These are phyloP conservation scores for Hoplostethus mediterraneus DNA, from an alignment of 2,797 vertebrate genomes.

Conservation along the genomic window DNA sequence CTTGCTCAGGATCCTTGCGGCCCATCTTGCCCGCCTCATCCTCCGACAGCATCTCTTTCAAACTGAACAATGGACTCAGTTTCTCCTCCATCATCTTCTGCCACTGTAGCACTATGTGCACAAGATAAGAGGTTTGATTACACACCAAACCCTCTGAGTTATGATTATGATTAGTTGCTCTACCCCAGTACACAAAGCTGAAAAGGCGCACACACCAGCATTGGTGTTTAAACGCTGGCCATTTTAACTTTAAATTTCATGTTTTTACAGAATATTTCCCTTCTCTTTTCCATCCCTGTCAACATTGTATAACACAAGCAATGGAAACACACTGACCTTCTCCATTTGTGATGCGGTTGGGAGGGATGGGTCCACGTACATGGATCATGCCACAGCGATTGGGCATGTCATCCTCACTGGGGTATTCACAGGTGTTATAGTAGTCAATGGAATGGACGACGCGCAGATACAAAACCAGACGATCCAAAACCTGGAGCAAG, in stretches of 20 bases:
- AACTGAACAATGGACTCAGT: slow-evolving; percentile 86
- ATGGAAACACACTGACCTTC: slow-evolving; percentile 82
- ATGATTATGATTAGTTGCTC: too few relatives aligned
- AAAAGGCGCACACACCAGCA: neutral
- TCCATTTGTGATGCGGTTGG: slow-evolving; percentile 91
- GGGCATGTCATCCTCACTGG: slow-evolving; percentile 97
- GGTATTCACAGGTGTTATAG: slow-evolving; percentile 94
- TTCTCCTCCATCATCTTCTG: slow-evolving; percentile 93
- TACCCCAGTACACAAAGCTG: neutral
- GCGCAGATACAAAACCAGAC: slow-evolving; percentile 91
- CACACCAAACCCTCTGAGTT: too few relatives aligned
- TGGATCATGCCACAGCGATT: slow-evolving; percentile 96
- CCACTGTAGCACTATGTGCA: slow-evolving; percentile 89
- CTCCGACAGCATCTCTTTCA: slow-evolving; percentile 90
- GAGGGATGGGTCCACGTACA: slow-evolving; percentile 92
- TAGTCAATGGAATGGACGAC: slow-evolving; percentile 95
- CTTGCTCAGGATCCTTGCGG: slow-evolving; percentile 92
- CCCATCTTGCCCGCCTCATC: slow-evolving; percentile 94
- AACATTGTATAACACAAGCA: neutral
- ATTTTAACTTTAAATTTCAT: neutral
- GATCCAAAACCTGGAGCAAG: slow-evolving; percentile 89
- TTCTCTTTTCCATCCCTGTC: neutral
- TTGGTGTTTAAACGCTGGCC: neutral
- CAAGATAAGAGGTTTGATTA: neutral
- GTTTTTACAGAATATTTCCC: neutral